phyloP scores from a whole-genome alignment of 2,113 vertebrate species.

The Megaceryle maxima region DNA sequence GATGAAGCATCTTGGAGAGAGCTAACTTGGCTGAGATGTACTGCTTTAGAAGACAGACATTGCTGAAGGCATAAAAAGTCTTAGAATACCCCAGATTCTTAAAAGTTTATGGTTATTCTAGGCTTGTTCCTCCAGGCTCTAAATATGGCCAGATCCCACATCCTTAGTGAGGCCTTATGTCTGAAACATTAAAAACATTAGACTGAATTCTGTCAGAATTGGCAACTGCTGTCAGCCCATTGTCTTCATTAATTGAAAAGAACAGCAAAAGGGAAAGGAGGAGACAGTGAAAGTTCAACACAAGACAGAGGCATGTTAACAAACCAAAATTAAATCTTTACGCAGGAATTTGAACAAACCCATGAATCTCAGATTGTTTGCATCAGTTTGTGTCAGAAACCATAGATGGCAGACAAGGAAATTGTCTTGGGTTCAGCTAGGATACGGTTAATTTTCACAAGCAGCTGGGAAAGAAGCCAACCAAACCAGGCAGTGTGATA shows the following conservation, averaged over 20 bases:
- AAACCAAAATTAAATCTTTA: background rate
- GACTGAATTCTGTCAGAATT: background rate
- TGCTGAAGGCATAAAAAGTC: background rate
- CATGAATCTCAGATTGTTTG: background rate
- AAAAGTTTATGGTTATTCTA: background rate
- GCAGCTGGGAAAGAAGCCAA: background rate
- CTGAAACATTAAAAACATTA: background rate
- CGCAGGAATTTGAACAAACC: background rate
- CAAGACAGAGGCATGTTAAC: background rate
- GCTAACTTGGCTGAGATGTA: background rate
- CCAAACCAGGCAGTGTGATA: background rate
- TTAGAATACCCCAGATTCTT: background rate
- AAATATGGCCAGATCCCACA: background rate
- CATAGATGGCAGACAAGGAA: background rate
- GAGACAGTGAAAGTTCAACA: background rate
- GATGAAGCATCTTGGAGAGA: background rate
- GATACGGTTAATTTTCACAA: background rate
- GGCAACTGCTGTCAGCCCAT: background rate
- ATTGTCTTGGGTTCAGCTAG: background rate
- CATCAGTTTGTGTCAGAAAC: background rate
- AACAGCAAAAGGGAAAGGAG: background rate
- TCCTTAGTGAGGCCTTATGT: background rate
- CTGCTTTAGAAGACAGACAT: background rate
- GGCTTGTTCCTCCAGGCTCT: background rate
- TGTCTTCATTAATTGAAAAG: slow-evolving; percentile 30